Evolutionary conservation across 2,797 vertebrate genomes (phyloP).

Genomic region (Eremophila alpestris): DNA sequence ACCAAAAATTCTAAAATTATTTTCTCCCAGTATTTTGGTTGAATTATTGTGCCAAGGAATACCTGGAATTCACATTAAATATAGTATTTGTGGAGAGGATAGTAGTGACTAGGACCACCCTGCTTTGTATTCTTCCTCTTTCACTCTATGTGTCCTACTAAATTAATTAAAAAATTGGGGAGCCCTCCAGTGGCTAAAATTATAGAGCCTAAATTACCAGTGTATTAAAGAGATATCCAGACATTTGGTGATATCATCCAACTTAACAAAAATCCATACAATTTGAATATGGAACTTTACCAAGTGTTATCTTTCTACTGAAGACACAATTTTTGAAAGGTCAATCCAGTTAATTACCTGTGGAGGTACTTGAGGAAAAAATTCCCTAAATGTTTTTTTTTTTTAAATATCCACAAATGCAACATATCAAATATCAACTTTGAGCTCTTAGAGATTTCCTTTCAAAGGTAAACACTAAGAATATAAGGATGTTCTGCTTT

Average conservation of each 20-base stretch:
- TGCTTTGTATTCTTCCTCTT: neutral
- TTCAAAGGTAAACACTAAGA: neutral
- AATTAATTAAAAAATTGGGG: constrained; percentile 43
- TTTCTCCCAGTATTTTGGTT: neutral
- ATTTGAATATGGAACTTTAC: neutral
- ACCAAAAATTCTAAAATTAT: neutral
- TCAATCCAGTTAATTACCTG: neutral
- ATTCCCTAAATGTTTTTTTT: neutral
- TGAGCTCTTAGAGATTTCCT: neutral
- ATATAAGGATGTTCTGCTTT: neutral
- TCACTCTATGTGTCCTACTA: neutral
- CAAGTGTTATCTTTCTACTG: neutral
- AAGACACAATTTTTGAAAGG: neutral
- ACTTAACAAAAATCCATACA: neutral
- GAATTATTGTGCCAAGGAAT: neutral
- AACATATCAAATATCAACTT: neutral
- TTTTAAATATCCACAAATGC: neutral
- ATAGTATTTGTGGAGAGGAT: neutral
- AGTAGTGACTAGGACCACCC: neutral
- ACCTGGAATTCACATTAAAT: neutral
- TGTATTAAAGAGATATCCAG: neutral
- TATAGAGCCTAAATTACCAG: neutral
- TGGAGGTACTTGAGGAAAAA: neutral
- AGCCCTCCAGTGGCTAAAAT: constrained; percentile 59
- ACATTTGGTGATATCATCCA: neutral